phyloP scores from a whole-genome alignment of 2,797 vertebrate genomes.

The Acanthiza pusilla region DNA sequence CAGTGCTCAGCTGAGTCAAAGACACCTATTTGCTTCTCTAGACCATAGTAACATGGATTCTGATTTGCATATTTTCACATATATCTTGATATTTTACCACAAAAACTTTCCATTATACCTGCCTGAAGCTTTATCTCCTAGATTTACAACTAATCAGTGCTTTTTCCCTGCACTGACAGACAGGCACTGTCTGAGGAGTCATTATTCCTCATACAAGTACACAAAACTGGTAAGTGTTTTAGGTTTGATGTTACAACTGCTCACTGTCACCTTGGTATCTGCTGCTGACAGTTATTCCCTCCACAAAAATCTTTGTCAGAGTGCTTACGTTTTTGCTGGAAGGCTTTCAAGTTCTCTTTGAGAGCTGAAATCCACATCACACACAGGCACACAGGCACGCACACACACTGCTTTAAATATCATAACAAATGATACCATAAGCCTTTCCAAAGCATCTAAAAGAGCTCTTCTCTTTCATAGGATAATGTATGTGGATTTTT shows the following conservation, averaged over 20 bases:
- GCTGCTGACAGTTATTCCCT: slow-evolving; percentile 43
- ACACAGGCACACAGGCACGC: neutral
- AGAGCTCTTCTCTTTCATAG: slow-evolving; percentile 1
- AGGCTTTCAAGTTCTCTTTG: slow-evolving; percentile 34
- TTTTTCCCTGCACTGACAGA: slow-evolving; percentile 3
- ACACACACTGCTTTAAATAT: slow-evolving; percentile 1
- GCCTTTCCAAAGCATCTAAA: slow-evolving; percentile 1
- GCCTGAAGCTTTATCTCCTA: neutral
- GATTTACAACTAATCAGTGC: neutral
- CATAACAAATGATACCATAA: slow-evolving; percentile 3
- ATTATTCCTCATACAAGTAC: slow-evolving; percentile 28
- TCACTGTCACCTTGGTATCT: slow-evolving; percentile 45
- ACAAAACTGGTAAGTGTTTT: slow-evolving; percentile 19
- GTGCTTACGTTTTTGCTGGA: neutral
- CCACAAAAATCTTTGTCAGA: slow-evolving; percentile 38
- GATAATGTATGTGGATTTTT: neutral
- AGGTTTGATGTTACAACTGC: slow-evolving; percentile 51
- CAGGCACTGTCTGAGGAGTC: neutral
- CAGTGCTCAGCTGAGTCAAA: neutral
- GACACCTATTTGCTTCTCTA: neutral
- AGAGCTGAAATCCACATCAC: slow-evolving; percentile 17
- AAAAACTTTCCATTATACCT: neutral
- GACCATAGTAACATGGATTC: neutral
- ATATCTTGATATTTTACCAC: neutral
- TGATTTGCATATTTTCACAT: neutral